Base-by-base conservation (phyloP, 2,888 invertebrate genomes). In the Cephus nigrinus region DNA sequence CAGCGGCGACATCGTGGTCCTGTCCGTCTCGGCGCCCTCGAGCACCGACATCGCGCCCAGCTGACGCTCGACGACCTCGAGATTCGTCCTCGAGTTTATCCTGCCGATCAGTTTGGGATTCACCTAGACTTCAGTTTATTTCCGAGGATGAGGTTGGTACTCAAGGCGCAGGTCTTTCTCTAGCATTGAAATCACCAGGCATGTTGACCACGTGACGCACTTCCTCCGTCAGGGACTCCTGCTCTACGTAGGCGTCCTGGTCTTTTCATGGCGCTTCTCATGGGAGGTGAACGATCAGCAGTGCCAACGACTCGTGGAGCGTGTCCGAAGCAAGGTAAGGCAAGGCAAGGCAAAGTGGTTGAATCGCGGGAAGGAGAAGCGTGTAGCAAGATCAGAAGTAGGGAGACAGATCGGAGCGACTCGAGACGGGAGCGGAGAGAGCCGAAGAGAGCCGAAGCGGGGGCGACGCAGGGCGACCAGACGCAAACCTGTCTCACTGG, bases 1-100 rank as follows among this genome's bases (percentile, higher is more conserved):
- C 78, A 91, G 85, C 79, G 91, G 91, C 77, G 91, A 91, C 89
- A 91, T 90, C 78, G 88, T 87, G 77, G 86, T 82, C 75, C 89
- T 86, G 79, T 89, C 88, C 78, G 86, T 84, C 77, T 90, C 88
- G 78, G 86, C 86, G 81, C 73, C 36, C 75, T 75, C 77, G 1
- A 77, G 75, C 74, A 69, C 74, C 73, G 78, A 78, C 78, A 78
- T 78, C 5, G 34, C 71, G 71, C 32, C 33, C 9, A 0, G 11
- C 2, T 33, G 55, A 55, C 55, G 55, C 55, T 55, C 9, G 9
- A 23, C 23, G 55, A 23, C 55, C 55, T 55, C 55, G 55, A 55
- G 55, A 23, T 0, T 23, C 23, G 55, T 55, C 55, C 23, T 55
- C 55, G 9, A 55, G 55, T 2, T 2, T 55, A 55, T 23, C 15